phyloP scores from a whole-genome alignment of 2,113 vertebrate species.

The Arizona elegans region DNA sequence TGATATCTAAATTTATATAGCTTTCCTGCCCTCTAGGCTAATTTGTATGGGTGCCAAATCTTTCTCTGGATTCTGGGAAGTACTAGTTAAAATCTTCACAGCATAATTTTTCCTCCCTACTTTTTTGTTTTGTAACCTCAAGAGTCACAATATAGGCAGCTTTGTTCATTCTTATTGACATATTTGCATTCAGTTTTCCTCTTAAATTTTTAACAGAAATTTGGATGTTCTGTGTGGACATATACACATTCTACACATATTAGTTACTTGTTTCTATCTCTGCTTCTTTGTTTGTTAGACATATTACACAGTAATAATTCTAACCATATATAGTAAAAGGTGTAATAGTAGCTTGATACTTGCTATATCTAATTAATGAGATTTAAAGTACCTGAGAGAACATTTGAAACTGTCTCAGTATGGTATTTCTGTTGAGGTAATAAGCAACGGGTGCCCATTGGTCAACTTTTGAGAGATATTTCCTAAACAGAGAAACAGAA shows the following conservation, averaged over 20 bases:
- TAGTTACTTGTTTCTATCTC: not conserved
- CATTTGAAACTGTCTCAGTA: not conserved
- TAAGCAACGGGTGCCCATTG: not conserved
- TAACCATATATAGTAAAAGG: not conserved
- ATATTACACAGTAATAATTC: not conserved
- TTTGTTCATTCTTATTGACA: not conserved
- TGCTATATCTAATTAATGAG: not conserved
- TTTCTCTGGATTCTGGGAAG: not conserved
- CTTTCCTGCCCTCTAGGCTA: not conserved
- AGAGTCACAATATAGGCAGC: not conserved
- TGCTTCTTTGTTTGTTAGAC: not conserved
- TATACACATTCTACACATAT: not conserved
- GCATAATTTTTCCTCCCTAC: not conserved
- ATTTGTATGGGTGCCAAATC: not conserved
- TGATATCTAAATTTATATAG: conserved; percentile 1
- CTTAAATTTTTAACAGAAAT: not conserved
- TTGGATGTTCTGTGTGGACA: not conserved
- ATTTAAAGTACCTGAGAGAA: not conserved
- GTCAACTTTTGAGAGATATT: not conserved
- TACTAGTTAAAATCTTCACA: not conserved
- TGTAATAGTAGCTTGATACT: not conserved
- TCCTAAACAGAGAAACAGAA: not conserved
- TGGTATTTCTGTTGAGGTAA: not conserved
- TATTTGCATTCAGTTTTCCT: not conserved
- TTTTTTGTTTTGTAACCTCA: not conserved